Evolutionary conservation across 2,113 vertebrate species (phyloP), one percentile per base, ranked within the genome.

Genomic region (Isurus oxyrinchus): DNA sequence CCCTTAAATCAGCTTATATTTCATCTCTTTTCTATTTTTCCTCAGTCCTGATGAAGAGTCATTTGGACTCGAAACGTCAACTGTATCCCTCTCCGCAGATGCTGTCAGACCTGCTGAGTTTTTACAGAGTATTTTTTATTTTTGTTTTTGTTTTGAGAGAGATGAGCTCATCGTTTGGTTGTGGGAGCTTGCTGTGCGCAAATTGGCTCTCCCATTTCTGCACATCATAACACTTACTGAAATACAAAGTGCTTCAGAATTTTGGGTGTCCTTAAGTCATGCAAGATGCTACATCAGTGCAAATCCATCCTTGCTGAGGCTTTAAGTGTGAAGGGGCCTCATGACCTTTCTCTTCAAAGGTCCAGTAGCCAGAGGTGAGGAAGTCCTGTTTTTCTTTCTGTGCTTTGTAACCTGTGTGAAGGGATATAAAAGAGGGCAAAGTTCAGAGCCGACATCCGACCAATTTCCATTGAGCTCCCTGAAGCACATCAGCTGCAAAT

Each of bases 381-480:
- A 91, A 61, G 88, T 61, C 25, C 88, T 91, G 55, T 13, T n/a
- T 91, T 5, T 61, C 61, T 31, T 23, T 61, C 7, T n/a, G 90
- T 94, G 59, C n/a, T 63, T 40, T 94, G 35, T 94, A n/a, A 94
- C 59, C 90, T 63, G 57, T 61, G 31, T n/a, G 35, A n/a, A 94
- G 35, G 35, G 23, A 2, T 63, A 61, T 94, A 40, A 63, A 11
- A n/a, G 13, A 63, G 59, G 59, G 14, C 57, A 94, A 40, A 44
- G 90, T 14, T 94, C 59, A 7, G 35, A n/a, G 57, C 16, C 5
- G 7, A 21, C 90, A 94, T 94, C 90, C n/a, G 57, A 94, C 35
- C 55, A 63, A 93, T 94, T 94, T 94, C 35, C 90, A 94, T 94
- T 63, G 31, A 94, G 7, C 14, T 94, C 90, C 59, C 19, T 63